These are phyloP conservation scores for Turdus rufiventris DNA, from an alignment of 2,113 vertebrate genomes.

Conservation along the genomic window DNA sequence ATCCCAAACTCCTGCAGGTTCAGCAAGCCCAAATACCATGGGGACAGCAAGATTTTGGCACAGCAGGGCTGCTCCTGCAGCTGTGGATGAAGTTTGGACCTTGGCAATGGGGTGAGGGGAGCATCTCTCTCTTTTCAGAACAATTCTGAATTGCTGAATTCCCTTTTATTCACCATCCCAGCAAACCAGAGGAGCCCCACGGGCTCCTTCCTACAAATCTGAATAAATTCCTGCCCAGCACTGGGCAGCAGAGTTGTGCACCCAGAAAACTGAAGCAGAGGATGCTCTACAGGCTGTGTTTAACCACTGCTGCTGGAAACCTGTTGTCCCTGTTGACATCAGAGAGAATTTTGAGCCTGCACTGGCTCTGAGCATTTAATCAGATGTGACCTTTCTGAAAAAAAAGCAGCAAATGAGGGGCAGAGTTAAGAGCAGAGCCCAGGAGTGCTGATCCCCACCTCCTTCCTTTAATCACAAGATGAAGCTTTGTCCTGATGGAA, in stretches of 20 bases:
- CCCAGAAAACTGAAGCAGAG: neutral
- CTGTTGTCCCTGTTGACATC: neutral
- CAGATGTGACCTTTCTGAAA: fast-evolving
- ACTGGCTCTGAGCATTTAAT: neutral
- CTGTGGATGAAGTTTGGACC: neutral
- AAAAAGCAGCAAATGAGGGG: neutral
- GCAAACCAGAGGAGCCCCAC: neutral
- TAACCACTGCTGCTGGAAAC: neutral
- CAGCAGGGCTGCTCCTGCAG: neutral
- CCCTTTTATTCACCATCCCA: neutral
- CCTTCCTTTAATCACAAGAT: neutral
- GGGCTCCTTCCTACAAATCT: neutral
- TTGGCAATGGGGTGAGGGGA: neutral
- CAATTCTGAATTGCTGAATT: neutral
- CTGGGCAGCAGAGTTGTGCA: neutral
- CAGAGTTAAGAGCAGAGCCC: neutral
- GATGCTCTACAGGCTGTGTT: neutral
- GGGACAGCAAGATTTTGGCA: fast-evolving
- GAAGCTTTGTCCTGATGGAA: neutral
- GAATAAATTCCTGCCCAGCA: neutral
- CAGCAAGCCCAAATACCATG: neutral
- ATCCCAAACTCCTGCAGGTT: neutral
- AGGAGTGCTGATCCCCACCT: neutral
- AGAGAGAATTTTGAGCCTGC: neutral
- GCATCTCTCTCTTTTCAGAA: neutral